Evolutionary conservation across 2,113 vertebrate genomes (phyloP), one percentile per base, ranked within the genome.

Genomic region (Phrynocephalus versicolor): DNA sequence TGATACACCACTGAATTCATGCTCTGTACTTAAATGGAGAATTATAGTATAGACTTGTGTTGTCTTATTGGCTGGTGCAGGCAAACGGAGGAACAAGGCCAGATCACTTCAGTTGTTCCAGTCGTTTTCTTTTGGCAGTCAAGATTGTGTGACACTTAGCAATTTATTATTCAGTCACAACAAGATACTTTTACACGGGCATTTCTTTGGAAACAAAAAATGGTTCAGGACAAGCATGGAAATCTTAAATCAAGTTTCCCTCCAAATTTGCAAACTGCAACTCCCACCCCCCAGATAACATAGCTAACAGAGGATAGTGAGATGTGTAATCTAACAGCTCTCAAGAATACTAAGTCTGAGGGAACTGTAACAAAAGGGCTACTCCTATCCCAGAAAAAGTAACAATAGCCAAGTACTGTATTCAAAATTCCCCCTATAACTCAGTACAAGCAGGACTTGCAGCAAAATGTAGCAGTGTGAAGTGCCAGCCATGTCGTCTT

Each of bases 11-110:
- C 51, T 75, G 80, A 90, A 85, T 57, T 73, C 3, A 0, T 25
- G 3, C 78, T 91, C 67, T 90, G 81, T 88, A 85, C 62, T 89
- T 91, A 85, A 83, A 71, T 1, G 2, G 51, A 25, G 84, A 87
- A 84, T 90, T 87, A 87, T 3, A 90, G 75, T 13, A 10, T 83
- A 41, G 23, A 7, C 33, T 75, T 77, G 9, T 81, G n/a, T 4
- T 25, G 23, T 25, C 13, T 75, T 14, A 27, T 37, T 69, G 84
- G 18, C 41, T 87, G 55, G 18, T 18, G 0, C 1, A 67, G 60
- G 14, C 15, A 19, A 6, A 57, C 73, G 74, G 69, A 83, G 1
- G 37, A 75, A 87, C 83, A 86, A 72, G 6, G 51, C 10, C 51
- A 57, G 21, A 62, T 58, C 6, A 21, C 51, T 85, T 70, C 2